Percentiles rank a stretch among this genome's conserved stretches.
Conservation (phyloP, 2,888 invertebrate genomes). For the Drosophila setosimentum region DNA sequence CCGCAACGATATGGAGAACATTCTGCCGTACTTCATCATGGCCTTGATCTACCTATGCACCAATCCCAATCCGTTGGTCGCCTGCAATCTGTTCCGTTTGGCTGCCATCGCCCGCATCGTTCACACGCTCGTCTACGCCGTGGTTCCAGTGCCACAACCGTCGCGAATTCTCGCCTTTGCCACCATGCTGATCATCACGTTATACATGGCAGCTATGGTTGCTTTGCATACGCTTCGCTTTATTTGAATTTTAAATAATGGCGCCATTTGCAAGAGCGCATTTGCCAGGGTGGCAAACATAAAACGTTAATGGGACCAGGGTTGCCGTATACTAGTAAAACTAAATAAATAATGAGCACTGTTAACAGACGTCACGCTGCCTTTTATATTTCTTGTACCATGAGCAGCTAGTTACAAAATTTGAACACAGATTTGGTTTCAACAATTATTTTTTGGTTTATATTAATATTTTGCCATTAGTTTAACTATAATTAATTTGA, state of each 20-base stretch:
- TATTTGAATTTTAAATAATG: slow-evolving; percentile 43
- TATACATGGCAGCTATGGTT: slow-evolving; percentile 86
- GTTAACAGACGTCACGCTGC: slow-evolving; percentile 3
- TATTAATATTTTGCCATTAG: slow-evolving; percentile 50
- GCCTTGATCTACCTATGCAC: slow-evolving; percentile 87
- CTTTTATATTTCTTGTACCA: background rate
- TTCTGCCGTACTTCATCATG: slow-evolving; percentile 87
- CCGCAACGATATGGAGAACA: slow-evolving; percentile 90
- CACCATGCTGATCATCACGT: slow-evolving; percentile 85
- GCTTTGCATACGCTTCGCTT: slow-evolving; percentile 81
- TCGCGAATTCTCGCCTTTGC: slow-evolving; percentile 85
- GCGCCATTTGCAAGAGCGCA: slow-evolving; percentile 19
- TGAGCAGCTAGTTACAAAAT: background rate
- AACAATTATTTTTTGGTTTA: slow-evolving; percentile 46
- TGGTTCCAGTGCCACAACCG: slow-evolving; percentile 87
- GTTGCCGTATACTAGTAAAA: slow-evolving; percentile 6
- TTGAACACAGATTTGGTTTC: slow-evolving; percentile 17
- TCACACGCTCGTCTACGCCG: slow-evolving; percentile 88
- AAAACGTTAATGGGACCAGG: slow-evolving; percentile 3
- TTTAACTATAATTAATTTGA: slow-evolving; percentile 70
- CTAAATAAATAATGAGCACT: slow-evolving; percentile 11
- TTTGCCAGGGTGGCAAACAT: slow-evolving; percentile 9
- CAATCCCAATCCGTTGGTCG: slow-evolving; percentile 86
- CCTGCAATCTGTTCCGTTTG: slow-evolving; percentile 87
- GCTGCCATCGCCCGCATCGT: slow-evolving; percentile 86